A percentile compares a stretch with the other conserved stretches of the same genome.
Conservation (phyloP, 2,113 vertebrate genomes). For the Zapornia atra region DNA sequence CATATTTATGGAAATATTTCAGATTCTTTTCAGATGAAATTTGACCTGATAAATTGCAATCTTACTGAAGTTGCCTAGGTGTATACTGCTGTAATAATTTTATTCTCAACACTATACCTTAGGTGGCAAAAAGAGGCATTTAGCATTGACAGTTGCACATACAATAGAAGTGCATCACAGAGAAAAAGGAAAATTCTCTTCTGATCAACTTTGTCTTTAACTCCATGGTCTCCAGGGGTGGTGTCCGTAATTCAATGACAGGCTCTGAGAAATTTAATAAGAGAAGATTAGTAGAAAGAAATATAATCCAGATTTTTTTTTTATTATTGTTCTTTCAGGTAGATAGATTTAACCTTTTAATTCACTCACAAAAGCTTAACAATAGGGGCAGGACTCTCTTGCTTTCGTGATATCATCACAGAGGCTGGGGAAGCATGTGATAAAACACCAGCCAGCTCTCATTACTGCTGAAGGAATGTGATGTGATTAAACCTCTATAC, state of each 20-base stretch:
- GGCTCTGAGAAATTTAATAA: neutral
- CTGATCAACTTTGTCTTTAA: neutral
- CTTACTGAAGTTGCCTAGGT: neutral
- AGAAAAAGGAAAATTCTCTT: neutral
- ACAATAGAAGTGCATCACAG: neutral
- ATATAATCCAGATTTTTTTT: neutral
- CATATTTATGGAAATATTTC: neutral
- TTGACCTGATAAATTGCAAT: neutral
- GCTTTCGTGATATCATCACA: neutral
- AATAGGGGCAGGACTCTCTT: neutral
- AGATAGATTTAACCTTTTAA: neutral
- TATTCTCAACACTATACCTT: neutral
- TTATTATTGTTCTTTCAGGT: neutral
- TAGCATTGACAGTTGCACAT: neutral
- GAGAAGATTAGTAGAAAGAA: neutral
- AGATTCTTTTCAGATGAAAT: neutral
- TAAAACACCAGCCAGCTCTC: constrained; percentile 7
- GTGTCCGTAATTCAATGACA: neutral
- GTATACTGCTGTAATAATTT: neutral
- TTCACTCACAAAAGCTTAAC: neutral
- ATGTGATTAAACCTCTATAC: constrained; percentile 24
- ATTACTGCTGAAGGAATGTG: constrained; percentile 30
- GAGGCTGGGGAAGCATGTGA: neutral
- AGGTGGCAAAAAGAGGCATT: neutral
- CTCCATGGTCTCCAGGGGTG: neutral